Evolutionary conservation across 2,113 vertebrate genomes (phyloP), one percentile per base, ranked within the genome.

Genomic region (Xenopus borealis): DNA sequence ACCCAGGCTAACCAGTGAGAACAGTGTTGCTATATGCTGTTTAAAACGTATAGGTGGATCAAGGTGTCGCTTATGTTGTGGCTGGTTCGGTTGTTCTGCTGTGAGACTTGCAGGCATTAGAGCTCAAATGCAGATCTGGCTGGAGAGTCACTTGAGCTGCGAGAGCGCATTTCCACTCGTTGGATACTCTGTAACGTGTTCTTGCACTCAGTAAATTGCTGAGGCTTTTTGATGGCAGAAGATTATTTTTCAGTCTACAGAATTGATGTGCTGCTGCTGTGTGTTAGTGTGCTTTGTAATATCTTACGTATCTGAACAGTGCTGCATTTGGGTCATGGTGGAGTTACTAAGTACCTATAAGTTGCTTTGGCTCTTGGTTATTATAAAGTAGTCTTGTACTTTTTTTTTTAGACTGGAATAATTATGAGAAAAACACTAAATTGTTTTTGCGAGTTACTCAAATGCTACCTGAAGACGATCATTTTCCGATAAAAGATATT

Each of bases 121-220:
- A 74, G 53, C 72, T 74, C n/a, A 74, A 67, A 75, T 75, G 72
- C 72, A 75, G 72, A 75, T 14, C 72, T 75, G 65, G 45, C 66
- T 52, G 65, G 66, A 62, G 61, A 69, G 66, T 33, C 62, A 61
- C 65, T 75, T 33, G 30, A 52, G 72, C 65, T 68, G 55, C 65
- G 4, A 17, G 65, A 53, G 23, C 55, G 46, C 17, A 40, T 20
- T 45, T 4, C n/a, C 53, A 16, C 57, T 19, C 65, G 72, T 55
- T 20, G 72, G 72, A 75, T 66, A 61, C 65, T 67, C n/a, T 33
- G 16, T 69, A 50, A 62, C 72, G 19, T 67, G 44, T 75, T 6
- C 40, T 45, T 12, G 44, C 40, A 23, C 72, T 62, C 65, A 44
- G 72, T 75, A 75, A 69, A 66, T 75, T 46, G 33, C 50, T 40